These are phyloP conservation scores for Heterohyrax brucei DNA, from an alignment of 2,797 vertebrate genomes.

Conservation along the genomic window DNA sequence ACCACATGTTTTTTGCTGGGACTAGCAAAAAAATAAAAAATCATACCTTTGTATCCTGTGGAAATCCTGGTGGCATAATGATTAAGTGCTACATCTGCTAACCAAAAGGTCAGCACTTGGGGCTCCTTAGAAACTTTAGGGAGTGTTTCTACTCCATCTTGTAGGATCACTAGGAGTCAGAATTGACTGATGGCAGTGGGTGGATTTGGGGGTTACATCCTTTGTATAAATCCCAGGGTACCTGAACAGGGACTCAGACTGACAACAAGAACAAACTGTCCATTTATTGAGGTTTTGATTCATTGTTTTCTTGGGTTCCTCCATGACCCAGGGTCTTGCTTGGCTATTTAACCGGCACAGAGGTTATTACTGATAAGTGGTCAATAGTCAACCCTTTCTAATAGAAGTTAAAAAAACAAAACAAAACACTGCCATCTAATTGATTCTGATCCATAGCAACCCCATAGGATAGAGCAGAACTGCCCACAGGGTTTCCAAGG, in stretches of 20 bases:
- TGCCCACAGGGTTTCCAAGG: too few relatives aligned
- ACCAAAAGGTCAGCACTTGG: too few relatives aligned
- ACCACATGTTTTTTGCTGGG: conserved; percentile 64
- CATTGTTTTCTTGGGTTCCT: background rate
- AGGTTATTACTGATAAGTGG: background rate
- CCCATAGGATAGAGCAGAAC: too few relatives aligned
- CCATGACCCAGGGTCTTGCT: background rate
- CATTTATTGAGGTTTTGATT: background rate
- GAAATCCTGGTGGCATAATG: too few relatives aligned
- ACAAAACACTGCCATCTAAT: too few relatives aligned
- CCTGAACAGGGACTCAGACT: background rate
- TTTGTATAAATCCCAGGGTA: background rate
- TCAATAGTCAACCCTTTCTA: background rate
- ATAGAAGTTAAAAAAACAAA: background rate
- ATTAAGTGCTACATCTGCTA: too few relatives aligned
- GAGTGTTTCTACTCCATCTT: too few relatives aligned
- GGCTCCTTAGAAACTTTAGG: too few relatives aligned
- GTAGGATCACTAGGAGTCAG: too few relatives aligned
- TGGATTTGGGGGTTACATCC: background rate
- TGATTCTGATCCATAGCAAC: too few relatives aligned
- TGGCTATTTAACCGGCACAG: background rate
- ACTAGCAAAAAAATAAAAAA: background rate
- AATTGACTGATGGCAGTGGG: too few relatives aligned
- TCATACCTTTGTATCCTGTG: background rate
- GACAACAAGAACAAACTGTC: background rate